These are phyloP conservation scores for Engystomops pustulosus DNA, from an alignment of 2,113 vertebrate species.

Conservation along the genomic window DNA sequence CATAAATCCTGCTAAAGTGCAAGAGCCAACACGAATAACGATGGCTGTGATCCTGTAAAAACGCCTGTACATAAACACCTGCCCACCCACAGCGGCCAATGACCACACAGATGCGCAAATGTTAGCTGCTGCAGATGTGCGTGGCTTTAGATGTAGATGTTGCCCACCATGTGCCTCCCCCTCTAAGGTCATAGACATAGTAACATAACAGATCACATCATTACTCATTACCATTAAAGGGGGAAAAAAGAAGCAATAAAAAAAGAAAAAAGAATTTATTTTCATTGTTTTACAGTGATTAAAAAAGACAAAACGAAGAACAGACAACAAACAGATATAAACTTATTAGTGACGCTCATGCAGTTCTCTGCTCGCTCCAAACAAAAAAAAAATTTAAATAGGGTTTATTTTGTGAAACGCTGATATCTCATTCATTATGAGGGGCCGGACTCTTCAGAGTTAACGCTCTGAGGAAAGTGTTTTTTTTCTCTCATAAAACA, in stretches of 20 bases:
- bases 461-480: background rate
- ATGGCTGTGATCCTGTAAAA: too few species aligned
- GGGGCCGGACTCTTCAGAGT: slow-evolving; percentile 1
- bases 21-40: too few species aligned
- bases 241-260: slow-evolving; percentile 7
- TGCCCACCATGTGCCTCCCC: too few species aligned
- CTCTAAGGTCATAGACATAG: too few species aligned
- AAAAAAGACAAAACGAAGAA: slow-evolving; percentile 53
- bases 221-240: background rate
- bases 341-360: slow-evolving; percentile 51
- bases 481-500: background rate
- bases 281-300: slow-evolving; percentile 51
- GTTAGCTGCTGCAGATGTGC: too few species aligned
- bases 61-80: too few species aligned
- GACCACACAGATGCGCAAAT: too few species aligned
- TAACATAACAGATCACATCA: background rate
- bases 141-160: too few species aligned
- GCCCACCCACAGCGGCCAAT: too few species aligned
- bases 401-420: slow-evolving; percentile 13
- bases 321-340: slow-evolving; percentile 27
- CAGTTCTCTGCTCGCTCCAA: slow-evolving; percentile 49
- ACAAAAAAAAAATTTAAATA: slow-evolving; percentile 26
- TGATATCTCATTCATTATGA: slow-evolving; percentile 25
- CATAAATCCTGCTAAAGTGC: too few species aligned
- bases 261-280: slow-evolving; percentile 50